Conservation (phyloP, 2,888 invertebrate genomes). For the Tinea semifulvella region DNA sequence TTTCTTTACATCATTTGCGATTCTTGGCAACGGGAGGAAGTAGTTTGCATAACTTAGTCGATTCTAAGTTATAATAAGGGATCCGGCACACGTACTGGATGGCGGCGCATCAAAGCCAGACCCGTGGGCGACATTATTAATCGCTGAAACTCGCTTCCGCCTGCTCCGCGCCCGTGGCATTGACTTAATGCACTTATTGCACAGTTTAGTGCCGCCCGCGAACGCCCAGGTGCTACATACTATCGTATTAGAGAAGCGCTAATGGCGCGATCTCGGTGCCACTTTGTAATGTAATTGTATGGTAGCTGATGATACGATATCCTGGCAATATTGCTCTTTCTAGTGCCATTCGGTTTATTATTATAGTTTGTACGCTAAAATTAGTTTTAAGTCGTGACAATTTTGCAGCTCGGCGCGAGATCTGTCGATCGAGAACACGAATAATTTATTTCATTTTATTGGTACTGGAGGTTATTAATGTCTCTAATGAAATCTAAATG, state of each 20-base stretch:
- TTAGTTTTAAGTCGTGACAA: not conserved
- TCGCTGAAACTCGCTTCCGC: slow-evolving; percentile 28
- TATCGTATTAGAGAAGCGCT: slow-evolving; percentile 2
- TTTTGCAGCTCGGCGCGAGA: too few relatives aligned
- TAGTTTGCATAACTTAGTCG: not conserved
- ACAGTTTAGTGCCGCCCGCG: slow-evolving; percentile 8
- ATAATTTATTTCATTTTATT: too few relatives aligned
- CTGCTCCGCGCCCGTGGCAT: slow-evolving; percentile 27
- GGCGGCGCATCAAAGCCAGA: slow-evolving; percentile 31
- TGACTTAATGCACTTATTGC: slow-evolving; percentile 15
- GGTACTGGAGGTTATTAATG: not conserved
- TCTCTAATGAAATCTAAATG: slow-evolving; percentile 5
- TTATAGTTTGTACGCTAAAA: not conserved
- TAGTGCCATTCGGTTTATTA: slow-evolving; percentile 8
- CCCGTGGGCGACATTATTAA: slow-evolving; percentile 40
- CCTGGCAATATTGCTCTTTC: not conserved
- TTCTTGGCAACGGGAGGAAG: not conserved
- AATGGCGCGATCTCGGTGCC: not conserved
- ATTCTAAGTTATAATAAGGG: slow-evolving; percentile 1
- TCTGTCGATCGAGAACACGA: too few relatives aligned
- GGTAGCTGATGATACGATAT: not conserved
- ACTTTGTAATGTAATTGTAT: slow-evolving; percentile 3
- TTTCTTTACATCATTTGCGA: not conserved
- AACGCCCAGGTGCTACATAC: slow-evolving; percentile 8
- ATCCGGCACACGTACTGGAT: slow-evolving; percentile 14